Percentiles rank a stretch among this genome's conserved stretches.
These are phyloP conservation scores for Troides oblongomaculatus DNA, from an alignment of 2,888 invertebrate species.

Conservation along the genomic window DNA sequence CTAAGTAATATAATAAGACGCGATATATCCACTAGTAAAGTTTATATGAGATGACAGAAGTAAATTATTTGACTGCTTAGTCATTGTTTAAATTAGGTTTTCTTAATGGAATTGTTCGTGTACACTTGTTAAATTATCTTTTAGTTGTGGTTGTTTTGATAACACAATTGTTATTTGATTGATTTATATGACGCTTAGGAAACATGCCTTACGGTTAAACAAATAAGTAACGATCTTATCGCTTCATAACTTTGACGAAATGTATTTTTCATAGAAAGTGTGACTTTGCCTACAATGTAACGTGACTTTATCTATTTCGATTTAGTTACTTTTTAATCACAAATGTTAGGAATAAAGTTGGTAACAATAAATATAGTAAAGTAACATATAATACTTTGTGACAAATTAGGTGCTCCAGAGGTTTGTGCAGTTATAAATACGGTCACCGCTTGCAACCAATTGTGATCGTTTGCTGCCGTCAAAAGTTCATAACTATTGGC, in stretches of 20 bases:
- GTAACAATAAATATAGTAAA: too few relatives aligned
- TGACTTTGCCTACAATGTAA: too few relatives aligned
- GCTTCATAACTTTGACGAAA: not conserved
- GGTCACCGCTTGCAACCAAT: constrained; percentile 54
- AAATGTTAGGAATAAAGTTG: too few relatives aligned
- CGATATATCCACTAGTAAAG: constrained; percentile 72
- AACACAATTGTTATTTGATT: not conserved
- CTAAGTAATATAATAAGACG: not conserved
- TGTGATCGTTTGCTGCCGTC: constrained; percentile 60
- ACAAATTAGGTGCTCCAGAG: constrained; percentile 1
- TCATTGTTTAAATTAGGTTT: constrained; percentile 66
- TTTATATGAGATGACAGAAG: constrained; percentile 76
- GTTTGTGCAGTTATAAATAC: constrained; percentile 47
- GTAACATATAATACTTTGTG: not conserved
- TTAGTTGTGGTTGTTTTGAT: not conserved
- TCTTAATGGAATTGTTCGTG: not conserved
- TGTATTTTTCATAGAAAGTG: not conserved
- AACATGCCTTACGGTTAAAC: not conserved
- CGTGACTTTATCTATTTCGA: too few relatives aligned
- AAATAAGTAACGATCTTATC: not conserved
- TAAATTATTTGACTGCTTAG: constrained; percentile 68
- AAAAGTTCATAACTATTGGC: constrained; percentile 66
- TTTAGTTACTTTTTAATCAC: too few relatives aligned
- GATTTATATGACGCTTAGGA: not conserved
- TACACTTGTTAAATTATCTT: constrained; percentile 1